These are phyloP conservation scores for Emmelina monodactyla DNA, from an alignment of 2,888 invertebrate species.

Conservation along the genomic window DNA sequence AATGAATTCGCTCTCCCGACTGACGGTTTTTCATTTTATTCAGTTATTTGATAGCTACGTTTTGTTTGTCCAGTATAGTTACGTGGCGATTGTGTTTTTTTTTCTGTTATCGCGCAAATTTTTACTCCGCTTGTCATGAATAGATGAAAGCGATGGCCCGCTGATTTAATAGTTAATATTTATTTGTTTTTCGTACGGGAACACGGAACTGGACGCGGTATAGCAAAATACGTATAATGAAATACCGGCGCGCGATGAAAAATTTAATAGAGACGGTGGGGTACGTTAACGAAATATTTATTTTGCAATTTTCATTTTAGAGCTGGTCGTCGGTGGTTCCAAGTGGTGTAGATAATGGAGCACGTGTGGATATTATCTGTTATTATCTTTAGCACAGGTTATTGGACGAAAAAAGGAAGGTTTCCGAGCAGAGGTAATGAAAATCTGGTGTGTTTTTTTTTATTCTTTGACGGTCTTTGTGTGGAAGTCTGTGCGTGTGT, in stretches of 20 bases:
- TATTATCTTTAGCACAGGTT: conserved; percentile 20
- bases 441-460: conserved; percentile 46
- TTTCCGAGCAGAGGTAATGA: conserved; percentile 29
- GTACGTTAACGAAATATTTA: not conserved
- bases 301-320: not conserved
- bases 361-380: conserved; percentile 8
- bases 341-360: not conserved
- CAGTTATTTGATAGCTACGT: conserved; percentile 41
- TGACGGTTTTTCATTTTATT: conserved; percentile 45
- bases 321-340: not conserved
- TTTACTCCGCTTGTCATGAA: not conserved
- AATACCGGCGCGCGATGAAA: not conserved
- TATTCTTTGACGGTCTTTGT: conserved; percentile 51
- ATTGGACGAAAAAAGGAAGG: conserved; percentile 23
- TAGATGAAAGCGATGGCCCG: not conserved
- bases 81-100: conserved; percentile 2
- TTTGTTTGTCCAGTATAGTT: conserved; percentile 29
- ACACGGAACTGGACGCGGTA: not conserved
- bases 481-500: conserved; percentile 34
- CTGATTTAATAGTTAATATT: not conserved
- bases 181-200: not conserved
- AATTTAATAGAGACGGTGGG: too few relatives aligned
- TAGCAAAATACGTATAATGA: not conserved
- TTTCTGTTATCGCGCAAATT: not conserved
- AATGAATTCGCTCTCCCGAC: conserved; percentile 48